Evolutionary conservation across 2,888 invertebrate species (phyloP).

Genomic region (Leptinotarsa juncta): DNA sequence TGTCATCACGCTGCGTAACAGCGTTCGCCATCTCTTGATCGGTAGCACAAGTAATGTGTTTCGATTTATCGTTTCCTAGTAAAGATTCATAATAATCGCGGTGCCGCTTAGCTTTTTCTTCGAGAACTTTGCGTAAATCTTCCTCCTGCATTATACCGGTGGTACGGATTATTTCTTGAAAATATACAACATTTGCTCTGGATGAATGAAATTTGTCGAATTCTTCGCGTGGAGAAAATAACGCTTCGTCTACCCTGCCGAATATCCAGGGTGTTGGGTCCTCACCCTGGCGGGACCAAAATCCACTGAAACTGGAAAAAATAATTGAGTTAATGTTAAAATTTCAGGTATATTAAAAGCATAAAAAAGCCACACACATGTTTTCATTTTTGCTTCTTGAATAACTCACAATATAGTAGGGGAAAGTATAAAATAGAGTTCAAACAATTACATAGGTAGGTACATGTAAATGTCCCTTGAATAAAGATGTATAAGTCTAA

Average conservation of each 20-base stretch:
- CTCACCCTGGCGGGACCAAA: slow-evolving; percentile 59
- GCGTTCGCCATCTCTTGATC: slow-evolving; percentile 50
- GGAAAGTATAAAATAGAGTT: too few relatives aligned
- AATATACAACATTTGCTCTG: slow-evolving; percentile 29
- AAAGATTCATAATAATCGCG: slow-evolving; percentile 56
- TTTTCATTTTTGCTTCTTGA: too few relatives aligned
- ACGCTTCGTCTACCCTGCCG: slow-evolving; percentile 48
- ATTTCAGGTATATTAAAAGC: background rate
- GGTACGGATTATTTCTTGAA: slow-evolving; percentile 31
- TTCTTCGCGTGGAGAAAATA: slow-evolving; percentile 23
- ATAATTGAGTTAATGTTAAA: background rate
- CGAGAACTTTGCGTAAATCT: slow-evolving; percentile 55
- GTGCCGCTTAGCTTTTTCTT: slow-evolving; percentile 60
- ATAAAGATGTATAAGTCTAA: too few relatives aligned
- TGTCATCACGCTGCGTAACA: slow-evolving; percentile 25
- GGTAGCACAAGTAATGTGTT: slow-evolving; percentile 27
- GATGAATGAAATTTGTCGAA: slow-evolving; percentile 19
- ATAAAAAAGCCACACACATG: too few relatives aligned
- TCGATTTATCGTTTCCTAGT: slow-evolving; percentile 40
- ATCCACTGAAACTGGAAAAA: slow-evolving; percentile 59
- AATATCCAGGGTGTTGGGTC: slow-evolving; percentile 55
- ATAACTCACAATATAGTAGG: too few relatives aligned
- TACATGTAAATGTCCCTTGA: too few relatives aligned
- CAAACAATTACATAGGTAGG: too few relatives aligned
- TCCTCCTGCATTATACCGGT: slow-evolving; percentile 40